A percentile compares a stretch with the other conserved stretches of the same genome.
Evolutionary conservation across 2,888 invertebrate genomes (phyloP).

Genomic region (Acronicta aceris): DNA sequence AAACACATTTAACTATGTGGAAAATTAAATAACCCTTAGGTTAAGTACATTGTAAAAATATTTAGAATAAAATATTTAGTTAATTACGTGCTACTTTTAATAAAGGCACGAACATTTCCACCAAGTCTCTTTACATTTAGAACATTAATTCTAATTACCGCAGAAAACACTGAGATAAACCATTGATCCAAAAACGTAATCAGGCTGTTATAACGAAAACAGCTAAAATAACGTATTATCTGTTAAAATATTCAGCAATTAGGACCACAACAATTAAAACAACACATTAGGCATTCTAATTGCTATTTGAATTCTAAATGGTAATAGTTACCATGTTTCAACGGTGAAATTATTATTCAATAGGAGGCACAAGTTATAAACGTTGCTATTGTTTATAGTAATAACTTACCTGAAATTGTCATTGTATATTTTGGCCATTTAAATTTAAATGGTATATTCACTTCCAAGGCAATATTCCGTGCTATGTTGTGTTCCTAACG

Average conservation of each 20-base stretch:
- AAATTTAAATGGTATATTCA: neutral
- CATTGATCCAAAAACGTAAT: neutral
- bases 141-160: neutral
- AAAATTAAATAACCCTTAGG: too few relatives aligned
- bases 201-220: neutral
- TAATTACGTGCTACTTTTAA: too few relatives aligned
- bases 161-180: neutral
- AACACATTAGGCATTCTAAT: constrained; percentile 29
- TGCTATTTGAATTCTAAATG: constrained; percentile 20
- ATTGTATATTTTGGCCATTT: neutral
- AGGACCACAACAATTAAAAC: constrained; percentile 9
- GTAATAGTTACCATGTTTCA: constrained; percentile 8
- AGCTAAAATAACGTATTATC: neutral
- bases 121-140: too few relatives aligned
- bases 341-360: neutral
- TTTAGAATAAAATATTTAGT: too few relatives aligned
- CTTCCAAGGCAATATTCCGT: neutral
- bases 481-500: too few relatives aligned
- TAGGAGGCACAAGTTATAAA: neutral
- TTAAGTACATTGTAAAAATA: too few relatives aligned
- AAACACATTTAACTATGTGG: too few relatives aligned
- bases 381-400: neutral
- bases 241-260: constrained; percentile 18
- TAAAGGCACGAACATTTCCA: too few relatives aligned
- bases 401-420: neutral